Base-by-base conservation (phyloP, 2,113 vertebrate genomes). In the Phaethon lepturus region DNA sequence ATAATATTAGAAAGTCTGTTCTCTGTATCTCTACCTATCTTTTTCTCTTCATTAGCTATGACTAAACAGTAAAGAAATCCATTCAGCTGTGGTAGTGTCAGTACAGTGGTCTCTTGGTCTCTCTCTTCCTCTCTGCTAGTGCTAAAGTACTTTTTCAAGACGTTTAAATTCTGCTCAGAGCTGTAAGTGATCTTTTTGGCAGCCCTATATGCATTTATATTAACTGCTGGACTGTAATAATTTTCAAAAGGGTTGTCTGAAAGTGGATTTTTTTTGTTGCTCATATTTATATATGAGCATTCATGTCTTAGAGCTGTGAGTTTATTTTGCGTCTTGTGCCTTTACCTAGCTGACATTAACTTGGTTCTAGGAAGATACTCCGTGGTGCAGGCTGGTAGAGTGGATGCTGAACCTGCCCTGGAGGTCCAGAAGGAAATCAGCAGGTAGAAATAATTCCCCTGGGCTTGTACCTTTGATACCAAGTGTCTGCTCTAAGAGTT, bases 1-100 rank as follows among this genome's bases (percentile, higher is more conserved):
- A 38, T 88, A 91, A 33, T 90, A 62, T n/a, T 88, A 33, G 31
- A 73, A 86, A 90, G 86, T 66, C 35, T 93, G 17, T 94, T 82
- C 19, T 23, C 76, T 17, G 38, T 38, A 38, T 88, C 8, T 82
- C 28, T 93, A 16, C 67, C 59, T 95, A 35, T 33, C 52, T 86
- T 69, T 68, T 81, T 78, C 42, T 94, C 19, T 85, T 94, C 10
- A 31, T 88, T 89, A 89, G 19, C 18, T 85, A 50, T 78, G 89
- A 89, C 88, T 90, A 69, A 93, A 78, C 49, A 79, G 74, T 88
- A 59, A 71, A 76, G 67, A 96, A 93, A 86, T 69, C 28, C 59
- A 74, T 90, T 91, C 71, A 63, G 63, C 50, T 92, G n/a, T 26
- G 33, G 19, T 50, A 59, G 59, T 62, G 33, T 79, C 71, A 76